Percentiles rank a stretch among this genome's conserved stretches.
Conservation (phyloP, 2,888 invertebrate species). For the Allolobophora icterica region DNA sequence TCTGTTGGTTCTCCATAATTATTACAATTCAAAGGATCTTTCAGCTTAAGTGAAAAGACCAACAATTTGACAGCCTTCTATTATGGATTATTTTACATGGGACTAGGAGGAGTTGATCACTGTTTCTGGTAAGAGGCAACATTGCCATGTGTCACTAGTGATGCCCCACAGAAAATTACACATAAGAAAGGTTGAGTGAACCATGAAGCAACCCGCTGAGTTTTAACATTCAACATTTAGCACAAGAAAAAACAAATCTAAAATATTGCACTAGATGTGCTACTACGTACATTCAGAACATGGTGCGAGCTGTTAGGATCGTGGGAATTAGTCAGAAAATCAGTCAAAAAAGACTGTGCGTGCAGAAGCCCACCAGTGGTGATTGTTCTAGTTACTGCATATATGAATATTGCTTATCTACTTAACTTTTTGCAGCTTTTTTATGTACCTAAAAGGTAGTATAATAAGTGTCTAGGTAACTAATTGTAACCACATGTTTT, state of each 20-base stretch:
- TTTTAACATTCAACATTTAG: too few species aligned
- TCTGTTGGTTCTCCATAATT: not conserved
- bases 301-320: too few species aligned
- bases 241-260: too few species aligned
- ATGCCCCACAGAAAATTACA: not conserved
- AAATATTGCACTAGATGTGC: too few species aligned
- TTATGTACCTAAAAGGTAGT: not conserved
- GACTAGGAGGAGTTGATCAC: not conserved
- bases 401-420: not conserved
- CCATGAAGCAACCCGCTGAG: not conserved
- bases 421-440: not conserved
- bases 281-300: too few species aligned
- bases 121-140: not conserved
- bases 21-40: not conserved
- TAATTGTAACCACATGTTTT: not conserved
- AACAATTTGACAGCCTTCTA: not conserved
- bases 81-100: not conserved
- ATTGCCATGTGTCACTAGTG: not conserved
- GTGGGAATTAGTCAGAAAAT: too few species aligned
- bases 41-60: not conserved
- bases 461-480: not conserved
- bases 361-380: not conserved
- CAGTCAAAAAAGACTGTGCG: too few species aligned
- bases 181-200: not conserved
- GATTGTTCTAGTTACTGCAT: not conserved